Evolutionary conservation across 1,140 invertebrate genomes (phyloP), one percentile per base, ranked within the genome.

Genomic region (Helicorthomorpha holstii): DNA sequence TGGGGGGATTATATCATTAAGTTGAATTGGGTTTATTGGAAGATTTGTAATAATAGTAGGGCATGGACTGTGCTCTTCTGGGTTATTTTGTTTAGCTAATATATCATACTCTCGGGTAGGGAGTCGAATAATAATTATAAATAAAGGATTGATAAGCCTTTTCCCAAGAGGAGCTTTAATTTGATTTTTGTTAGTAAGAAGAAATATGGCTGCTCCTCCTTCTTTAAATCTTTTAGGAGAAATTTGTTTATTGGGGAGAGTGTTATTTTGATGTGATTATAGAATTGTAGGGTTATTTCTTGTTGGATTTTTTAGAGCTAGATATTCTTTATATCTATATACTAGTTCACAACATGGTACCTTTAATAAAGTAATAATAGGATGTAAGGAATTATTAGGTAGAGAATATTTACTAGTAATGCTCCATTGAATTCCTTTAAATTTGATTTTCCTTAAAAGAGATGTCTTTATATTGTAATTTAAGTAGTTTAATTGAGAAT

Each of bases 61-160:
- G 56, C 78, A 81, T 74, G 78, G 76, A 2, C 49, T 62, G 10
- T 57, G 73, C 73, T 81, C 77, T 50, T 80, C 78, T 2, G 76
- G 72, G 0, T 66, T 81, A 69, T 81, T 81, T 76, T 75, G 69
- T 75, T 69, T 81, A 64, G 70, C 73, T 27, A 78, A 77, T 75
- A 66, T 78, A 59, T 66, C 59, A 60, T 81, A 80, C 75, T 70
- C 77, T 57, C 62, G 65, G 16, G 48, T 56, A 26, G 27, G 58
- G 27, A 67, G 66, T 4, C 70, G 71, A 46, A 70, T 12, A 12
- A 12, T 41, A 41, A 12, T 41, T 12, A 41, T 41, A 41, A 41
- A 41, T 41, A 41, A 41, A 41, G 38, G 38, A 12, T 19, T 41
- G 19, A 41, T 41, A 12, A 41, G 12, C 12, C 12, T 41, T 41